These are phyloP conservation scores for Steatornis caripensis DNA, from an alignment of 2,113 vertebrate species.

Conservation along the genomic window DNA sequence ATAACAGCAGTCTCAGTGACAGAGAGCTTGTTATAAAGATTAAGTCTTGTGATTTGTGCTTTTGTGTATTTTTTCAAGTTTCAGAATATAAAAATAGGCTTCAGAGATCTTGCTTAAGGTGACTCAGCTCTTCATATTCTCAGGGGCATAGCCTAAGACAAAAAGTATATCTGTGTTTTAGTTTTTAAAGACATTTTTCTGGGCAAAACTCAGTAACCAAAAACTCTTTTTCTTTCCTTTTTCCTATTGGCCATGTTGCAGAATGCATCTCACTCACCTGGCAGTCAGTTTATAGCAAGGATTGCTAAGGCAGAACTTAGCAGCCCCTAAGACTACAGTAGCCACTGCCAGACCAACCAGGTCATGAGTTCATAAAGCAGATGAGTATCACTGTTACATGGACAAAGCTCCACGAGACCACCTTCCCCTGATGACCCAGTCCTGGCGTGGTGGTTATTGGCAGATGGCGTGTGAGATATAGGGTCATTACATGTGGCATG, in stretches of 20 bases:
- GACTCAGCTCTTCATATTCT: neutral
- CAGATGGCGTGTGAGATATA: neutral
- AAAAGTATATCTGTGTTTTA: neutral
- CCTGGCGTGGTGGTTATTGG: neutral
- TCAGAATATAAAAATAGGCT: slow-evolving; percentile 18
- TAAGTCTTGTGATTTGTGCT: neutral
- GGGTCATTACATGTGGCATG: neutral
- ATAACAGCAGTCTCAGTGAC: neutral
- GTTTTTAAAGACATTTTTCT: neutral
- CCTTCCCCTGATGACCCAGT: neutral
- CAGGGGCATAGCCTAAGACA: neutral
- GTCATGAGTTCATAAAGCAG: neutral
- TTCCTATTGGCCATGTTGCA: neutral
- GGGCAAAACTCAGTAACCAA: neutral
- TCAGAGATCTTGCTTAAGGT: neutral
- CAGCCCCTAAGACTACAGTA: neutral
- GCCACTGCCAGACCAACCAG: neutral
- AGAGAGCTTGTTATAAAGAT: neutral
- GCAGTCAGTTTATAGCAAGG: neutral
- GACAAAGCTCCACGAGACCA: neutral
- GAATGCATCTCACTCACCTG: neutral
- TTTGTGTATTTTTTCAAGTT: slow-evolving; percentile 33
- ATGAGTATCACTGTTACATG: neutral
- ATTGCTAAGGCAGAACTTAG: neutral
- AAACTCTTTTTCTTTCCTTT: neutral